Evolutionary conservation across 2,888 invertebrate species (phyloP).

Genomic region (Tenthredo scrophulariae): DNA sequence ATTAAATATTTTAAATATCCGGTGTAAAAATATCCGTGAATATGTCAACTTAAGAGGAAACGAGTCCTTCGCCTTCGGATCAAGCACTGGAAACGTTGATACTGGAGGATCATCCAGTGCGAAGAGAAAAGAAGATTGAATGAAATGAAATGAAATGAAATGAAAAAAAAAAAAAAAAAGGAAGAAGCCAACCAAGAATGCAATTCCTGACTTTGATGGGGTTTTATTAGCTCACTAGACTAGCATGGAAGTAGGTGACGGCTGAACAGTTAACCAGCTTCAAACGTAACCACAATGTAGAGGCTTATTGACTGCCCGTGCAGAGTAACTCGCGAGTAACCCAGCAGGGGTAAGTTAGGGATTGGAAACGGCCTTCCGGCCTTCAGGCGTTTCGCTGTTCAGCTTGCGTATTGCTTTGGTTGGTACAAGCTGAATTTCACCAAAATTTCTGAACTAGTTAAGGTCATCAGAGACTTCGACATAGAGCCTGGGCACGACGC

Average conservation of each 20-base stretch:
- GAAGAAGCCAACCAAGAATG: neutral
- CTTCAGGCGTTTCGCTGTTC: constrained; percentile 44
- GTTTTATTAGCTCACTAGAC: constrained; percentile 3
- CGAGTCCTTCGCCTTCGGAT: neutral
- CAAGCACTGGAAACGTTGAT: neutral
- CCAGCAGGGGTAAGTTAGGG: constrained; percentile 17
- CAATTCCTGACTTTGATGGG: neutral
- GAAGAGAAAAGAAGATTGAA: neutral
- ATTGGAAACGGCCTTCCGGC: constrained; percentile 36
- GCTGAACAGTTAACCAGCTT: constrained; percentile 28
- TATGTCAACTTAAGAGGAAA: neutral
- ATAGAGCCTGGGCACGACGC: neutral
- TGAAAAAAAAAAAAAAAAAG: neutral
- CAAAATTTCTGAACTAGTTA: constrained; percentile 44
- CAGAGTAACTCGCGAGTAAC: constrained; percentile 38
- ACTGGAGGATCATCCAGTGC: neutral
- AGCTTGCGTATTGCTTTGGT: constrained; percentile 30
- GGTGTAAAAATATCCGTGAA: neutral
- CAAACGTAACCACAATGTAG: constrained; percentile 47
- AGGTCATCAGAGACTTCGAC: constrained; percentile 28
- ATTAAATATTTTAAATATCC: constrained; percentile 34
- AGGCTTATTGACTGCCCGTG: constrained; percentile 44
- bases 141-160: neutral
- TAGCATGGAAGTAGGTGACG: neutral
- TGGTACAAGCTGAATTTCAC: constrained; percentile 22